phyloP scores from a whole-genome alignment of 2,797 vertebrate genomes.

The Sibirionetta formosa region DNA sequence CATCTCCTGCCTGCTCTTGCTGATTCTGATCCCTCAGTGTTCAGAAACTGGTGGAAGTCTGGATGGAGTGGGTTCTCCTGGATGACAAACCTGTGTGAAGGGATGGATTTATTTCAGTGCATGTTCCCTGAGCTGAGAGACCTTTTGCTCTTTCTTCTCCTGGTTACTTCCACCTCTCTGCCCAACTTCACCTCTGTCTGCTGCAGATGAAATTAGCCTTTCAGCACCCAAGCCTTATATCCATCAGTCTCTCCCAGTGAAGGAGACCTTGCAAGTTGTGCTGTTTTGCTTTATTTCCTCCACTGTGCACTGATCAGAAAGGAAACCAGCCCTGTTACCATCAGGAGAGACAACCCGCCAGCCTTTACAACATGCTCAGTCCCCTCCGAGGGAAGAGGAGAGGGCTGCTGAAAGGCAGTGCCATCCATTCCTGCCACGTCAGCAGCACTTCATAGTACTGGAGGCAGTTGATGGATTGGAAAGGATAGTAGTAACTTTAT shows the following conservation, averaged over 20 bases:
- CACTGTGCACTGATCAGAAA: not conserved
- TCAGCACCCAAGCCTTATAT: not conserved
- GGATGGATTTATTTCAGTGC: not conserved
- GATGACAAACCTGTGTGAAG: not conserved
- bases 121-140: not conserved
- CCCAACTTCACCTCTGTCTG: not conserved
- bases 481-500: constrained; percentile 53
- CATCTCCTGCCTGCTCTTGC: not conserved
- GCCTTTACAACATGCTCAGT: not conserved
- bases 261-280: not conserved
- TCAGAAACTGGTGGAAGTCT: not conserved
- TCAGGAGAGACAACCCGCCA: constrained; percentile 5
- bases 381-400: not conserved
- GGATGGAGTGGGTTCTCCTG: not conserved
- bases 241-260: not conserved
- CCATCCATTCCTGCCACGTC: constrained; percentile 46
- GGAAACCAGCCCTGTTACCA: not conserved
- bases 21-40: not conserved
- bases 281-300: not conserved
- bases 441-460: constrained; percentile 7
- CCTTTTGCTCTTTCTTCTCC: not conserved
- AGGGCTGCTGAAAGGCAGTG: constrained; percentile 36
- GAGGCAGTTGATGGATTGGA: not conserved
- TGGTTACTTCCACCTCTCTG: not conserved
- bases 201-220: not conserved